These are phyloP conservation scores for Ancistrus triradiatus DNA, from an alignment of 2,113 vertebrate genomes.

Conservation along the genomic window DNA sequence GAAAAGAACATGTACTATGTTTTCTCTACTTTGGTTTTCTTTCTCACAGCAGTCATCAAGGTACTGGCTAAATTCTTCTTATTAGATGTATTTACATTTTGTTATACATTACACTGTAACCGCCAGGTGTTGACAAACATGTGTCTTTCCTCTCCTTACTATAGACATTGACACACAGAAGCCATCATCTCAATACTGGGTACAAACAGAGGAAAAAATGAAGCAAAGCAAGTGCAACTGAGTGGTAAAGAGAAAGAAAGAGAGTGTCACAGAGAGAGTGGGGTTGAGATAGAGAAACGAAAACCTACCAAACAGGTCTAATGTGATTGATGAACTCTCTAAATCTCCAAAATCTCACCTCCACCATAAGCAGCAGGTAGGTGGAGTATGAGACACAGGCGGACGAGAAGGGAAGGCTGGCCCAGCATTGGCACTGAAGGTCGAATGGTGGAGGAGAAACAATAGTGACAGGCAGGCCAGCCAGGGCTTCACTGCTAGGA, in stretches of 20 bases:
- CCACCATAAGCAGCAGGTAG: neutral
- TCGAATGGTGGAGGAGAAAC: constrained; percentile 44
- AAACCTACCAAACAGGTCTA: constrained; percentile 39
- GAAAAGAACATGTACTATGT: neutral
- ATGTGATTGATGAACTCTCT: constrained; percentile 50
- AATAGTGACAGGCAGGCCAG: constrained; percentile 51
- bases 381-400: neutral
- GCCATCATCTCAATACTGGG: neutral
- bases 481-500: constrained; percentile 57
- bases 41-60: too few relatives aligned
- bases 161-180: neutral
- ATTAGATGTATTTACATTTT: too few relatives aligned
- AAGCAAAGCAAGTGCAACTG: neutral
- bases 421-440: constrained; percentile 17
- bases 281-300: neutral
- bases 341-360: constrained; percentile 16
- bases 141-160: neutral
- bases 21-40: too few relatives aligned
- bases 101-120: too few relatives aligned
- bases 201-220: neutral
- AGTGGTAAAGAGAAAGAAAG: constrained; percentile 5
- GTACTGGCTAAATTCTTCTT: too few relatives aligned
- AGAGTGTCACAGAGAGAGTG: neutral
- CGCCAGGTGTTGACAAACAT: too few relatives aligned
- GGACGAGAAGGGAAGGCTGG: neutral